A percentile compares a stretch with the other conserved stretches of the same genome.
Evolutionary conservation across 1,140 invertebrate species (phyloP).

Genomic region (Melipona quadrifasciata): DNA sequence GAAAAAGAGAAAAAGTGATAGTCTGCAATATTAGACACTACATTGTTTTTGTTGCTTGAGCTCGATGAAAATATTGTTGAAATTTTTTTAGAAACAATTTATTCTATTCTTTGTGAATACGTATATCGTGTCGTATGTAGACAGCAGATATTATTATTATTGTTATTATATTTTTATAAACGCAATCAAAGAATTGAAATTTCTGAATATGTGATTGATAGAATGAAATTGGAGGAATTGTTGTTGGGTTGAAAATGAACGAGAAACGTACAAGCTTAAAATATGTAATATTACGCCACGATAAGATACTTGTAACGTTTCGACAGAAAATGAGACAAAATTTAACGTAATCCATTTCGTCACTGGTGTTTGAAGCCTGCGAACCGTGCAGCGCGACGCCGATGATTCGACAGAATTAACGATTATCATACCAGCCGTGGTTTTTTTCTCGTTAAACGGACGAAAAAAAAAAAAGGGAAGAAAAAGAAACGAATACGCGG

Average conservation of each 20-base stretch:
- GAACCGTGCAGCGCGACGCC: background rate
- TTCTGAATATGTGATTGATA: background rate
- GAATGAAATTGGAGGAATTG: no score
- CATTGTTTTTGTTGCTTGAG: background rate
- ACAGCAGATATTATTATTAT: background rate
- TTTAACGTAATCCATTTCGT: conserved; percentile 19
- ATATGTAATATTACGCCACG: background rate
- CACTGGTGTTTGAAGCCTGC: background rate
- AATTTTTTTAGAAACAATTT: no score
- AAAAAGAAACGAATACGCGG: background rate
- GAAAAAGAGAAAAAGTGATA: background rate
- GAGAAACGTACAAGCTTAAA: background rate
- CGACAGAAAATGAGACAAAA: conserved; percentile 13
- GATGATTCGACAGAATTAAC: conserved; percentile 3
- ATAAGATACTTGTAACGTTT: conserved; percentile 24
- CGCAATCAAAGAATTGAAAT: background rate
- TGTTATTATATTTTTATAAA: background rate
- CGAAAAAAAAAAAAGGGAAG: background rate
- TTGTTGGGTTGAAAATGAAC: background rate
- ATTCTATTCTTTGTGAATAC: no score
- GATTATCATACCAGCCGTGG: no score
- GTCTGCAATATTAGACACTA: no score
- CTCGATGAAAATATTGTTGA: background rate
- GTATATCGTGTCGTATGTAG: background rate
- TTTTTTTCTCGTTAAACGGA: background rate